Conservation (phyloP, 2,797 vertebrate genomes). For the Sebastes dallii region DNA sequence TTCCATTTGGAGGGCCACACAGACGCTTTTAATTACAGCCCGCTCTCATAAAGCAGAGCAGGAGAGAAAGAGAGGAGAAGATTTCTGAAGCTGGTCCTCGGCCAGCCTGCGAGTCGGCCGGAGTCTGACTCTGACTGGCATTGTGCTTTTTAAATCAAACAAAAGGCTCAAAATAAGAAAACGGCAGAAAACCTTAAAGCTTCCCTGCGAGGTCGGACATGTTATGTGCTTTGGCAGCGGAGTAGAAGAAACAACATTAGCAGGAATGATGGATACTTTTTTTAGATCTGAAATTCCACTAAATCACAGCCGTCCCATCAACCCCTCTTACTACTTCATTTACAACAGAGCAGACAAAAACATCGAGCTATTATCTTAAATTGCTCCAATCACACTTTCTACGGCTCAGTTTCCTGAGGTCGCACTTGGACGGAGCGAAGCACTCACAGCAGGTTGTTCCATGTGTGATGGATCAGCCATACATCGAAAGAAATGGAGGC, state of each 20-base stretch:
- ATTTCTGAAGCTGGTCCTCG: slow-evolving; percentile 48
- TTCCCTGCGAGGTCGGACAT: slow-evolving; percentile 43
- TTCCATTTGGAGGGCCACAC: slow-evolving; percentile 74
- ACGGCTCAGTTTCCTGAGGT: background rate
- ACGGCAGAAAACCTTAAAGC: slow-evolving; percentile 44
- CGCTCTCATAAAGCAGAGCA: slow-evolving; percentile 59
- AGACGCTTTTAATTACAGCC: slow-evolving; percentile 82
- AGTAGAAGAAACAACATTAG: slow-evolving; percentile 33
- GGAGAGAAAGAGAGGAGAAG: slow-evolving; percentile 31
- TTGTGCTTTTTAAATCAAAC: slow-evolving; percentile 49
- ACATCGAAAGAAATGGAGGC: slow-evolving; percentile 36
- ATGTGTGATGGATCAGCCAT: slow-evolving; percentile 50
- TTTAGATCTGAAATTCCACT: slow-evolving; percentile 36
- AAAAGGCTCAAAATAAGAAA: slow-evolving; percentile 49
- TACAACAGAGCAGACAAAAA: slow-evolving; percentile 38
- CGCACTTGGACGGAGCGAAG: background rate
- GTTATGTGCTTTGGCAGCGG: slow-evolving; percentile 59
- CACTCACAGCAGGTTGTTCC: slow-evolving; percentile 49
- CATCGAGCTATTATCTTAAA: slow-evolving; percentile 32
- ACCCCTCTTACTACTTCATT: slow-evolving; percentile 14
- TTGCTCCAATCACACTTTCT: slow-evolving; percentile 38
- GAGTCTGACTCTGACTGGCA: slow-evolving; percentile 31
- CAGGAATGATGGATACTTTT: slow-evolving; percentile 25
- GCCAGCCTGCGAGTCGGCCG: slow-evolving; percentile 13
- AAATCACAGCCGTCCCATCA: slow-evolving; percentile 33